A percentile compares a stretch with the other conserved stretches of the same genome.
These are phyloP conservation scores for Drymonia ruficornis DNA, from an alignment of 2,888 invertebrate species.

Conservation along the genomic window DNA sequence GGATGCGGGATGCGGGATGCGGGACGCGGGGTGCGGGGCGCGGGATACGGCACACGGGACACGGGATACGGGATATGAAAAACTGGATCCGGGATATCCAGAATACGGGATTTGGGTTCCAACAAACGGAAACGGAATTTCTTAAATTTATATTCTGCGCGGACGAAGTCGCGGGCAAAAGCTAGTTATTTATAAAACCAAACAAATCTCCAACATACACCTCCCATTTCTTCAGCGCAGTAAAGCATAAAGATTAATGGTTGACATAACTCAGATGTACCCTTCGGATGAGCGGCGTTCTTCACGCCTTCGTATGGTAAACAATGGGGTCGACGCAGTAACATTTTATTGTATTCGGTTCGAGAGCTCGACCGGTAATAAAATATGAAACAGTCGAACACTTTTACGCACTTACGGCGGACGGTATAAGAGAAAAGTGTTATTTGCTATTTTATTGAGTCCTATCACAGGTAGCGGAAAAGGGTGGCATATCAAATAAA, in stretches of 20 bases:
- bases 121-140: no score
- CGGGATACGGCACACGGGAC: no score
- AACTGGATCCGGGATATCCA: no score
- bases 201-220: not conserved
- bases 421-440: not conserved
- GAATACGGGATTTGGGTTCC: no score
- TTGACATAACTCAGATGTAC: conserved; percentile 15
- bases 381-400: not conserved
- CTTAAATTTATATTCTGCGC: no score
- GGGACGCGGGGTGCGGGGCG: no score
- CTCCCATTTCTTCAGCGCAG: not conserved
- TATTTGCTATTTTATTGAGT: conserved; percentile 1
- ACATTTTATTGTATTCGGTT: conserved; percentile 42
- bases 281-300: conserved; percentile 10
- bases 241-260: conserved; percentile 17
- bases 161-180: no score
- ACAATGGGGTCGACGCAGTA: conserved; percentile 45
- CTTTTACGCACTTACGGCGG: not conserved
- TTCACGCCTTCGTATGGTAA: conserved; percentile 21
- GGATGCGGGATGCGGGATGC: no score
- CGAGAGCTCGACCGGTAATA: not conserved
- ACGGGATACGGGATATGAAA: no score
- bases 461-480: not conserved
- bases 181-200: not conserved
- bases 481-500: not conserved